Base-by-base conservation (phyloP, 2,797 vertebrate genomes). In the Pteropus rufus region DNA sequence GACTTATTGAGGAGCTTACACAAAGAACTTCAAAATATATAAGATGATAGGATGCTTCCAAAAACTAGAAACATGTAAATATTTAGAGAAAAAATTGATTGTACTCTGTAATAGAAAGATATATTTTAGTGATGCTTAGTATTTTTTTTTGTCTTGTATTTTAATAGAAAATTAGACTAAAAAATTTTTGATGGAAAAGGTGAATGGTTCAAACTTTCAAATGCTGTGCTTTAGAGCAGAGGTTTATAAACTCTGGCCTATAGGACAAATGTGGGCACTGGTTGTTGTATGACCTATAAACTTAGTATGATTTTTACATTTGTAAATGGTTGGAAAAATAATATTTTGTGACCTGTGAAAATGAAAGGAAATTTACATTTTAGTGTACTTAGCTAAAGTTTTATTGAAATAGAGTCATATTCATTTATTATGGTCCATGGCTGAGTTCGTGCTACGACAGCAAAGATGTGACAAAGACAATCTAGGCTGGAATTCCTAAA, bases 1-100 rank as follows among this genome's bases (percentile, higher is more conserved):
- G 29, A 10, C 76, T 79, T 85, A n/a, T 89, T 52, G 39, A 65
- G 6, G 34, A 85, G 24, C 15, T 89, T 91, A 36, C 58, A 46
- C 24, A 84, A 95, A 92, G 62, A 80, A 8, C 18, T 73, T 24
- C 24, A 52, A 2, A 21, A 54, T 75, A 44, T 10, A 16, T 11
- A 46, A 39, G 64, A 52, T 65, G 44, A 65, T 24, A 65, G 24
- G 31, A 4, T 52, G 6, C 31, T 91, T 97, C 34, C 31, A 75
- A 84, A 79, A 73, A 18, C 62, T 34, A 23, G 7, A 58, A 60
- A 3, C 41, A n/a, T 19, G 2, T 58, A 80, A 46, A 87, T 81
- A 87, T 46, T 73, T 80, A 82, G 23, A 46, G 15, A 15, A 2
- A 1, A 69, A 87, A 79, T 19, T 52, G 2, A 10, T 21, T 70